Conservation (phyloP, 2,888 invertebrate genomes). For the Alcis repandata region DNA sequence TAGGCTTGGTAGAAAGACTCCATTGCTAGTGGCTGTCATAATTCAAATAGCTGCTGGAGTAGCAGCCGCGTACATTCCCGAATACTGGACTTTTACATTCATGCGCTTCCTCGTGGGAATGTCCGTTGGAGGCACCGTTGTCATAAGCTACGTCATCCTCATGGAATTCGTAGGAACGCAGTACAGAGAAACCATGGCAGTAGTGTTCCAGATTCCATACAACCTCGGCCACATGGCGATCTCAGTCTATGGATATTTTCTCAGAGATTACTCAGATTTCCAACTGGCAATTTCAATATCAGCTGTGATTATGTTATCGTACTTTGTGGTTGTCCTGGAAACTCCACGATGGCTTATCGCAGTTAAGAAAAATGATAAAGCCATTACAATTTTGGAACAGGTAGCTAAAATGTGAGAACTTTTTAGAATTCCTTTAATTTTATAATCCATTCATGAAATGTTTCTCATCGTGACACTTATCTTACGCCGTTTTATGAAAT, state of each 20-base stretch:
- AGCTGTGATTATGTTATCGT: slow-evolving; percentile 86
- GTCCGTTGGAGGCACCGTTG: slow-evolving; percentile 94
- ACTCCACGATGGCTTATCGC: slow-evolving; percentile 93
- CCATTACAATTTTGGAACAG: slow-evolving; percentile 88
- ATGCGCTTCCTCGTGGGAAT: slow-evolving; percentile 90
- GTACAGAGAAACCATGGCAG: slow-evolving; percentile 85
- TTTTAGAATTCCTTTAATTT: slow-evolving; percentile 11
- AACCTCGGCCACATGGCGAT: slow-evolving; percentile 89
- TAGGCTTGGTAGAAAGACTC: slow-evolving; percentile 92
- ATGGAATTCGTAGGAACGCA: slow-evolving; percentile 89
- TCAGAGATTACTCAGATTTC: slow-evolving; percentile 88
- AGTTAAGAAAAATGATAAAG: slow-evolving; percentile 89
- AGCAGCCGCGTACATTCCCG: slow-evolving; percentile 89
- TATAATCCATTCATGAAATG: not conserved
- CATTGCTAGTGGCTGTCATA: slow-evolving; percentile 90
- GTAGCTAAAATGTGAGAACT: slow-evolving; percentile 86
- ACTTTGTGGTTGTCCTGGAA: slow-evolving; percentile 91
- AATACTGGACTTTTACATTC: slow-evolving; percentile 87
- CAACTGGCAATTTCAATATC: slow-evolving; percentile 89
- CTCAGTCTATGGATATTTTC: slow-evolving; percentile 87
- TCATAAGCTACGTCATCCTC: slow-evolving; percentile 86
- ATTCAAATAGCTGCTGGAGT: slow-evolving; percentile 90
- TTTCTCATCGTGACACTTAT: slow-evolving; percentile 4
- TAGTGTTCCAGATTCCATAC: slow-evolving; percentile 90
- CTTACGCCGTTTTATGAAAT: not conserved